A percentile compares a stretch with the other conserved stretches of the same genome.
phyloP scores from a whole-genome alignment of 1,140 invertebrate species.

The Trypoxylus dichotomus region DNA sequence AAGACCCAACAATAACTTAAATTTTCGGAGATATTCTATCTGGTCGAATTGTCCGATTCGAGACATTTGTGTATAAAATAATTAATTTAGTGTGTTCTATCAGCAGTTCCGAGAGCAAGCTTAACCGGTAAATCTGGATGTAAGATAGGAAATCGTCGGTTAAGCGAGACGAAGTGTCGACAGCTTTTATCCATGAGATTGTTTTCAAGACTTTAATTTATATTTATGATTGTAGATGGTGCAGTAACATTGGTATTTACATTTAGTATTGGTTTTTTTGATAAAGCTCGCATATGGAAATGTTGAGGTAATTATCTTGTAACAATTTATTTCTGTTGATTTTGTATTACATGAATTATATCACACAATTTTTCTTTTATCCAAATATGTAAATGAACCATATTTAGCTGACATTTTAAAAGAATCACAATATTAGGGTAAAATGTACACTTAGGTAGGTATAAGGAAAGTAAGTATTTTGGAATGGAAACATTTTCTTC shows the following conservation, averaged over 20 bases:
- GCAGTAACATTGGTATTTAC: not conserved
- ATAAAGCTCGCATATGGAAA: not conserved
- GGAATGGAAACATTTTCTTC: no score
- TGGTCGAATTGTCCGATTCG: not conserved
- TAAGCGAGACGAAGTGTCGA: not conserved
- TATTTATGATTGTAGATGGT: not conserved
- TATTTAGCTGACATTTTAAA: no score
- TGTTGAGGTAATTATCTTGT: no score
- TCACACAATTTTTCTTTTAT: no score
- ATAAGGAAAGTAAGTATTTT: no score
- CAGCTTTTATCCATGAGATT: not conserved
- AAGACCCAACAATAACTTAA: conserved; percentile 14
- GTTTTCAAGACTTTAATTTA: not conserved
- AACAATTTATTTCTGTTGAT: no score
- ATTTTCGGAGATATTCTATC: conserved; percentile 9
- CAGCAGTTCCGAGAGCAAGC: not conserved
- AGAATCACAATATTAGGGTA: no score
- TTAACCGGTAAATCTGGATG: not conserved
- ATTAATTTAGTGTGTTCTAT: conserved; percentile 17
- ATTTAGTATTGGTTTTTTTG: not conserved
- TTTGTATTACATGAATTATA: no score
- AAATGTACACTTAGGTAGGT: no score
- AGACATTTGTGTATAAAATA: not conserved
- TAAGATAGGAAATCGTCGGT: not conserved
- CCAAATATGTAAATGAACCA: no score